Base-by-base conservation (phyloP, 2,888 invertebrate genomes). In the Notodonta dromedarius region DNA sequence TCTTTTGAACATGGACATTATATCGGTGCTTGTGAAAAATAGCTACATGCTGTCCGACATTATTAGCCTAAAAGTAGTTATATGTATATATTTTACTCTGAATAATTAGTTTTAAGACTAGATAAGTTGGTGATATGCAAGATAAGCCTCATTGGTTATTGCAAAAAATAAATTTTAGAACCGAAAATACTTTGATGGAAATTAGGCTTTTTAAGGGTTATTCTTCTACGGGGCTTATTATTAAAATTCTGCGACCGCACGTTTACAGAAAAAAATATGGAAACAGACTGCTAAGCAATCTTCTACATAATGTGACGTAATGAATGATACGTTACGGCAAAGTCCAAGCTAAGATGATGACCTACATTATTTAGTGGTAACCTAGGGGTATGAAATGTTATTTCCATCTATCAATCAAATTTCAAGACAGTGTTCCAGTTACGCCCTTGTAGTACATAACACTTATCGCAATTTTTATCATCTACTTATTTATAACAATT, bases 401-500 rank as follows among this genome's bases (percentile, higher is more conserved):
- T 59, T 71, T 67, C 57, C 65, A 70, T 69, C 67, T 67, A 70
- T 74, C 73, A 70, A 73, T 72, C 69, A 70, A 69, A 68, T 58
- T 65, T 62, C 60, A 71, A 74, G 70, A 78, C 67, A 65, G 66
- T 69, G 73, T 72, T 65, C 74, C 71, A 79, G 82, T 79, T 79
- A 83, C 83, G 87, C 87, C 88, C 88, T 88, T 87, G 78, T 78
- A 81, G 80, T 78, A 75, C 67, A 62, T 73, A 24, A 90, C 58
- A 75, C 71, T 83, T 91, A 90, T 91, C 90, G 84, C 78, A 70
- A 80, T 79, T 85, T 86, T 91, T 91, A 90, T 91, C 89, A 83
- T 66, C 78, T 83, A 82, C 85, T 84, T 86, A 76, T 77, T 73
- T 75, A 75, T 78, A 85, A 82, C 77, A 84, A 85, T 84, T 86